Conservation (phyloP, 2,113 vertebrate species). For the Barbus barbus region DNA sequence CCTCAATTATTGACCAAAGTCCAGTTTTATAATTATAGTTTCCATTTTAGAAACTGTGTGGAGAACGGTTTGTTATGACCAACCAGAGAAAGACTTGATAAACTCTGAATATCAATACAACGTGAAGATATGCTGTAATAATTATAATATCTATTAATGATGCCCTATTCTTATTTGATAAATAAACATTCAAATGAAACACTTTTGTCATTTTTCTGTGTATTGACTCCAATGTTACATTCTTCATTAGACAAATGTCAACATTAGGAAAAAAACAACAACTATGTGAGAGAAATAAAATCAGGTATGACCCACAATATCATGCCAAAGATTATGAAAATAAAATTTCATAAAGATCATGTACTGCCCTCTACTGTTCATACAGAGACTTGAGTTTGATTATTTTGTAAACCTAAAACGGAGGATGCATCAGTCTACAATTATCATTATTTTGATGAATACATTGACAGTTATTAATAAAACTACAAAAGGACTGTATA, state of each 20-base stretch:
- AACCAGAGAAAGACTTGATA: neutral
- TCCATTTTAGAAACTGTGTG: neutral
- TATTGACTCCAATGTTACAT: neutral
- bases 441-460: too few species aligned
- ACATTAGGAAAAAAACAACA: too few species aligned
- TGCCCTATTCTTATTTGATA: slow-evolving; percentile 13
- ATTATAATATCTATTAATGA: slow-evolving; percentile 24
- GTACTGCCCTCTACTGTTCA: slow-evolving; percentile 35
- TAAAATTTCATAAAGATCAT: neutral
- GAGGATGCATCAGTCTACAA: too few species aligned
- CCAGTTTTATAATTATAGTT: neutral
- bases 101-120: neutral
- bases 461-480: neutral
- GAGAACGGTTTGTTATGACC: too few species aligned
- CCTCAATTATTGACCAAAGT: neutral
- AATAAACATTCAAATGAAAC: slow-evolving; percentile 46
- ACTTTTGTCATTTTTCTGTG: neutral
- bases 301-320: too few species aligned
- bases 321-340: too few species aligned
- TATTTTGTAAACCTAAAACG: neutral
- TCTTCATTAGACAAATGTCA: neutral
- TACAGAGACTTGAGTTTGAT: neutral
- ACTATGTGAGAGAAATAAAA: too few species aligned
- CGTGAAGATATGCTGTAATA: neutral
- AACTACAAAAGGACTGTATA: neutral